Percentiles rank a stretch among this genome's conserved stretches.
These are phyloP conservation scores for Eulithis prunata DNA, from an alignment of 2,888 invertebrate genomes.

Conservation along the genomic window DNA sequence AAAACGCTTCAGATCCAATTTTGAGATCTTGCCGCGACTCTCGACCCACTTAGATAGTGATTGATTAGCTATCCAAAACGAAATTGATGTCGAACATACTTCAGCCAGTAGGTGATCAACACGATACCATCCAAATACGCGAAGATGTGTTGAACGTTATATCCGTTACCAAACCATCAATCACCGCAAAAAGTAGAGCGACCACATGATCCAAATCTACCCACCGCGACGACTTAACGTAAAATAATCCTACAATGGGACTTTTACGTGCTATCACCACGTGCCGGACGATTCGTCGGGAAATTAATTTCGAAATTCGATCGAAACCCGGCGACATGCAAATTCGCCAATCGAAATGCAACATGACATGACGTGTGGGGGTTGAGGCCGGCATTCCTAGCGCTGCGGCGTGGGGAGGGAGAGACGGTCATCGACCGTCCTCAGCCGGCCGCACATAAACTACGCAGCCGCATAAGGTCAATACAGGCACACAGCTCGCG, in stretches of 20 bases:
- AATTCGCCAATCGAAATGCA: constrained; percentile 79
- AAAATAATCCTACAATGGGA: constrained; percentile 47
- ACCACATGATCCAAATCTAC: constrained; percentile 47
- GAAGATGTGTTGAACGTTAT: constrained; percentile 39
- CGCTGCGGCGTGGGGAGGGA: constrained; percentile 49
- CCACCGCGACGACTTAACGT: constrained; percentile 44
- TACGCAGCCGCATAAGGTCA: constrained; percentile 83
- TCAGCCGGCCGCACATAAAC: constrained; percentile 77
- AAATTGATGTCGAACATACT: constrained; percentile 37
- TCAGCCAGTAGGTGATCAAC: constrained; percentile 34
- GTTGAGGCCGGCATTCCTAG: constrained; percentile 70
- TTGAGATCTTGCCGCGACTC: constrained; percentile 27
- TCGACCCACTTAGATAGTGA: constrained; percentile 39
- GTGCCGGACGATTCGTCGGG: constrained; percentile 46
- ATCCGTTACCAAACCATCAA: constrained; percentile 48
- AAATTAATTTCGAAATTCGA: constrained; percentile 51
- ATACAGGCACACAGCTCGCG: constrained; percentile 60
- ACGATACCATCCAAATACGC: constrained; percentile 35
- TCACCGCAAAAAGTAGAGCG: constrained; percentile 47
- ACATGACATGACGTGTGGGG: constrained; percentile 71
- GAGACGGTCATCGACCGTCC: constrained; percentile 82
- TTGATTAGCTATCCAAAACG: constrained; percentile 41
- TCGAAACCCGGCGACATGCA: constrained; percentile 65
- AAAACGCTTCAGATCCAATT: constrained; percentile 24
- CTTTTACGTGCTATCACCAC: constrained; percentile 61